Base-by-base conservation (phyloP, 2,888 invertebrate genomes). In the Netelia virgata region DNA sequence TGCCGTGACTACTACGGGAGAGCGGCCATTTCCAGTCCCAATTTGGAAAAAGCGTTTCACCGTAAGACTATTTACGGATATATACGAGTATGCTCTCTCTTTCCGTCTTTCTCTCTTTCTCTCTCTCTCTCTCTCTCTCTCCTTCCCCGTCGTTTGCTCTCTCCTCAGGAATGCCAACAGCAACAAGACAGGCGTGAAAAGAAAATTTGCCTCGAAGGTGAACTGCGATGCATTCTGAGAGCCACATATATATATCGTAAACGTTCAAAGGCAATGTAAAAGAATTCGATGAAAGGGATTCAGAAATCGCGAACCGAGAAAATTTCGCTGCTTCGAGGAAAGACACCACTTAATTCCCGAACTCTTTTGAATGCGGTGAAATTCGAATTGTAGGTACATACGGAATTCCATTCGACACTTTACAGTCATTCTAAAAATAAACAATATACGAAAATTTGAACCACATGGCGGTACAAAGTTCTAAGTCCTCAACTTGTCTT, bases 1-100 rank as follows among this genome's bases (percentile, higher is more conserved):
- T 43, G 59, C 61, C 61, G 23, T 47, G 41, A 75, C 75, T 55
- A 75, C 41, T 66, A 63, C 14, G 14, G 5, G 50, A n/a, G 16
- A 57, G 14, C 47, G 11, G 47, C 0, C 28, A 18, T 50, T 74
- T 63, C 36, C 23, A 43, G 18, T 20, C 61, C 75, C 64, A 75
- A 53, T 75, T 75, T 36, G 41, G 64, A 55, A 41, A 50, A 66
- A 63, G 55, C 66, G 41, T 55, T 75, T 73, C 66, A 36, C 64
- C 64, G 53, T 66, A 18, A 55, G 66, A 55, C 75, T 75, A 75
- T 75, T 75, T 75, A 66, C 66, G 75, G 75, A 14, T 75, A 23
- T 55, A 61, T 61, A 64, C 53, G 41, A n/a, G 41, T 14, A 43
- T 64, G 16, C 36, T n/a, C n/a, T n/a, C n/a, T n/a, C n/a, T n/a